Base-by-base conservation (phyloP, 2,797 vertebrate genomes). In the Steatocranus sp. region DNA sequence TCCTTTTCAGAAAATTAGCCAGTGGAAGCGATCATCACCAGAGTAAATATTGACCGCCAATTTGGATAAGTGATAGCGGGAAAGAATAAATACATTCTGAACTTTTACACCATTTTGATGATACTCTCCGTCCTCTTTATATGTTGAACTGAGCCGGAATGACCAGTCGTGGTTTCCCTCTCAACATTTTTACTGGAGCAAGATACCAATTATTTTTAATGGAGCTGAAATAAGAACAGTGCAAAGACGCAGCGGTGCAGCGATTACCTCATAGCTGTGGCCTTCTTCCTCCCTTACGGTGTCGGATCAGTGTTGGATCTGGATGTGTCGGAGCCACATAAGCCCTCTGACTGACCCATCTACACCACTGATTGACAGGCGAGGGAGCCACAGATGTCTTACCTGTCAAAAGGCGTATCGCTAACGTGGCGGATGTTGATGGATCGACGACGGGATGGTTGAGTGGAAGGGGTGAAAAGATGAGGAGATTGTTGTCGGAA, bases 151-250 rank as follows among this genome's bases (percentile, higher is more conserved):
- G 48, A 88, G 77, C 32, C 27, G 7, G 83, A 90, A 81, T 85
- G 73, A 89, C 86, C 87, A 82, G 86, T 90, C 82, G 43, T 23
- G 73, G 90, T 88, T 91, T 89, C 87, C 93, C 75, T 46, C 83
- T 84, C 87, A 93, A 92, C 90, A 89, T 93, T 94, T 93, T 91
- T 91, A 90, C 92, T 92, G 91, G 89, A 92, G 89, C 82, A 46
- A 86, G 87, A 75, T 74, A 49, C 80, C 94, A 93, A 94, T 95
- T 93, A 94, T 90, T 91, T 94, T 90, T 92, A 94, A 94, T 91
- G 92, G 92, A 89, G 88, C 93, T 90, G 88, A 93, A 89, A 90
- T 87, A 89, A 88, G 90, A 90, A 91, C 82, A 82, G 85, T 15
- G 83, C 17, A 20, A 81, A 30, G 81, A 86, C 43, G 10, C 68